Evolutionary conservation across 1,140 invertebrate genomes (phyloP).

Genomic region (Varroa destructor): DNA sequence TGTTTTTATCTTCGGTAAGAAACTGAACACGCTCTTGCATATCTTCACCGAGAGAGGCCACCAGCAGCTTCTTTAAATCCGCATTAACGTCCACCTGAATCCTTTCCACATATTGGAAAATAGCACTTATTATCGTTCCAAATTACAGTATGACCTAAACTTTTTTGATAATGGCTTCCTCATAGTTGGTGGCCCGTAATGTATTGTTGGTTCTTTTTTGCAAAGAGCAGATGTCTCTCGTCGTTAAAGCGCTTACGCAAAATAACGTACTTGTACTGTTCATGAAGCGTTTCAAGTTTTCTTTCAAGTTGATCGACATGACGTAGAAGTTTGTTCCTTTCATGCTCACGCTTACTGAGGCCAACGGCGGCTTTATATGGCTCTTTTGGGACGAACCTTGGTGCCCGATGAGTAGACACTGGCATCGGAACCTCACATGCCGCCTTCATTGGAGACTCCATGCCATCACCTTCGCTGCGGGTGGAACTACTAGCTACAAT

Average conservation of each 20-base stretch:
- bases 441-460: conserved; percentile 42
- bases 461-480: conserved; percentile 44
- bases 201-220: conserved; percentile 48
- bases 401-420: conserved; percentile 44
- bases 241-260: conserved; percentile 38
- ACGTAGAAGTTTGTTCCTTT: conserved; percentile 22
- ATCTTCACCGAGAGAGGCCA: conserved; percentile 86
- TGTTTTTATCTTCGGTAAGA: conserved; percentile 74
- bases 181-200: conserved; percentile 45
- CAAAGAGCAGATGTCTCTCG: conserved; percentile 40
- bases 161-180: conserved; percentile 14
- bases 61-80: conserved; percentile 77
- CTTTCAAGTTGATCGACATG: conserved; percentile 17
- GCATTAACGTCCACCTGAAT: conserved; percentile 57
- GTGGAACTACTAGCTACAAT: conserved; percentile 10
- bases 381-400: conserved; percentile 74
- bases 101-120: not conserved
- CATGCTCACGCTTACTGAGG: conserved; percentile 49
- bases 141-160: conserved; percentile 46
- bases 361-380: conserved; percentile 71
- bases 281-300: not conserved
- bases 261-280: conserved; percentile 33
- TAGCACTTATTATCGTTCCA: conserved; percentile 32
- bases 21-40: conserved; percentile 70
- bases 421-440: conserved; percentile 14